phyloP scores from a whole-genome alignment of 2,113 vertebrate species.

The Lophochroa leadbeateri region DNA sequence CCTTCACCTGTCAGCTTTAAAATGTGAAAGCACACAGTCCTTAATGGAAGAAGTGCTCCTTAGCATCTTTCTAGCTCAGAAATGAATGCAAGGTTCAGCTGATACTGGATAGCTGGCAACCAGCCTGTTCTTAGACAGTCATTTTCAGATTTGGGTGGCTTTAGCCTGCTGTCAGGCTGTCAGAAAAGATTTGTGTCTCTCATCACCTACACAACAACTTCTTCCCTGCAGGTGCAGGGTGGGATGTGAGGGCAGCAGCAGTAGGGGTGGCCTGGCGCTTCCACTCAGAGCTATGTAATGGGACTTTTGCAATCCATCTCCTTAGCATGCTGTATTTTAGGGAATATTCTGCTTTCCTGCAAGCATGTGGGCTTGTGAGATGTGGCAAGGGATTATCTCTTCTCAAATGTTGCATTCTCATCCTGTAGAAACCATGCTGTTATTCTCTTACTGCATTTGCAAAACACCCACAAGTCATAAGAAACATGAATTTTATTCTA shows the following conservation, averaged over 20 bases:
- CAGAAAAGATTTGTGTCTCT: not conserved
- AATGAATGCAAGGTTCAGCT: not conserved
- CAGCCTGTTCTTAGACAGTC: not conserved
- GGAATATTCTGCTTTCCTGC: not conserved
- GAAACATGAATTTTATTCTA: not conserved
- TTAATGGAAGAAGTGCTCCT: not conserved
- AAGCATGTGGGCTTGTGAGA: not conserved
- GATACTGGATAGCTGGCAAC: not conserved
- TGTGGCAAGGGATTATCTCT: not conserved
- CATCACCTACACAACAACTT: not conserved
- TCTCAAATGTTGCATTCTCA: not conserved
- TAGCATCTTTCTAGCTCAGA: not conserved
- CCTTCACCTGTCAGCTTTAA: not conserved
- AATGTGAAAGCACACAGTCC: not conserved
- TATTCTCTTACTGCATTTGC: not conserved
- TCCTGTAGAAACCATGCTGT: not conserved
- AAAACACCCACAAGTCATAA: not conserved
- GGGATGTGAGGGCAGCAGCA: not conserved
- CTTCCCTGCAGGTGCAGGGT: not conserved
- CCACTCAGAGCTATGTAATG: accelerated
- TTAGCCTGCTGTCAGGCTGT: not conserved
- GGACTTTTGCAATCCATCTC: not conserved
- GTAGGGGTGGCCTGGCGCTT: not conserved
- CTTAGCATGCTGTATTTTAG: not conserved
- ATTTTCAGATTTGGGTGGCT: not conserved